A percentile compares a stretch with the other conserved stretches of the same genome.
Evolutionary conservation across 2,888 invertebrate genomes (phyloP).

Genomic region (Phalera bucephala): DNA sequence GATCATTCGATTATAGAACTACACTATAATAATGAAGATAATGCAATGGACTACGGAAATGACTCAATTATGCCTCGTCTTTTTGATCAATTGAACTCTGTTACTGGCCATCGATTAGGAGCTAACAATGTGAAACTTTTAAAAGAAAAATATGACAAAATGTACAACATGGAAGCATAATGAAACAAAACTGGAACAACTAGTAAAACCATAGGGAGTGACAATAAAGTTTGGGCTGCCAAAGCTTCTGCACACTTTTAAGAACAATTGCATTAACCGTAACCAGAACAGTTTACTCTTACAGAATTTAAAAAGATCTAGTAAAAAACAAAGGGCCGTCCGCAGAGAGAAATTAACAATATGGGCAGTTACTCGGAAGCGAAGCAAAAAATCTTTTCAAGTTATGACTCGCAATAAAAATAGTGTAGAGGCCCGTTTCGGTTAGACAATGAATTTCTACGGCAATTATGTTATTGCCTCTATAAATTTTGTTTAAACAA

Average conservation of each 20-base stretch:
- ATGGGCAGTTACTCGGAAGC: conserved; percentile 46
- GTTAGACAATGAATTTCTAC: conserved; percentile 61
- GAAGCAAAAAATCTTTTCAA: conserved; percentile 51
- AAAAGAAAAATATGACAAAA: conserved; percentile 41
- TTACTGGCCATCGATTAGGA: conserved; percentile 10
- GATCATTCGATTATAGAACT: conserved; percentile 27
- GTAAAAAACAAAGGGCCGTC: conserved; percentile 45
- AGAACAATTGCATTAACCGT: conserved; percentile 54
- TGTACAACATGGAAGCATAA: conserved; percentile 56
- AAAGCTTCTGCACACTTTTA: conserved; percentile 45
- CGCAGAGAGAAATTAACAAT: conserved; percentile 51
- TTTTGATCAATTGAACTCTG: conserved; percentile 38
- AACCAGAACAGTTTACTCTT: conserved; percentile 50
- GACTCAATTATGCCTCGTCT: conserved; percentile 42
- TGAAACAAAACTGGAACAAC: conserved; percentile 45
- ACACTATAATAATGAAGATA: conserved; percentile 25
- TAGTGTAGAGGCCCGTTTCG: conserved; percentile 37
- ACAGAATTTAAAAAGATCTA: conserved; percentile 31
- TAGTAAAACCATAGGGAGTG: conserved; percentile 40
- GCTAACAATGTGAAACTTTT: conserved; percentile 1
- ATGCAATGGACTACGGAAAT: conserved; percentile 41
- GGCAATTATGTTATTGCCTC: conserved; percentile 67
- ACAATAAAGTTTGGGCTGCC: conserved; percentile 54
- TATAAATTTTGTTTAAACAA: conserved; percentile 63
- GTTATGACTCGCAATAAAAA: conserved; percentile 59